These are phyloP conservation scores for Drosophila gaucha DNA, from an alignment of 2,888 invertebrate genomes.

Conservation along the genomic window DNA sequence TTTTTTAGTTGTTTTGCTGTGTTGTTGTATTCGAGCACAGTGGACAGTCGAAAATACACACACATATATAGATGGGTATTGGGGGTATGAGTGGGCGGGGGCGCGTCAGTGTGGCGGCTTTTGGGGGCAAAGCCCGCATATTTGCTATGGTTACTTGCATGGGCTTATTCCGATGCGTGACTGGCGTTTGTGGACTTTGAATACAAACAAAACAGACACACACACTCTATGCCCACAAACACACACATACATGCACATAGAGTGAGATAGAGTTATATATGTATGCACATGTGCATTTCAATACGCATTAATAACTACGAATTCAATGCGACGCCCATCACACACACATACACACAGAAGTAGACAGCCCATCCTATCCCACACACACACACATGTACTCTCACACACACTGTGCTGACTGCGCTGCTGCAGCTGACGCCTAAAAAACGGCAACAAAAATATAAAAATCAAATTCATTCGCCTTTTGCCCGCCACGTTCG, in stretches of 20 bases:
- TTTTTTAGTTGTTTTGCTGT: conserved; percentile 68
- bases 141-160: conserved; percentile 64
- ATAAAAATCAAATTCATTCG: conserved; percentile 75
- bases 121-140: conserved; percentile 51
- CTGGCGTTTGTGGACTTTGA: conserved; percentile 77
- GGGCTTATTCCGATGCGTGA: conserved; percentile 75
- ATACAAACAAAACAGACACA: conserved; percentile 65
- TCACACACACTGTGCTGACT: conserved; percentile 7
- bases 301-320: conserved; percentile 79
- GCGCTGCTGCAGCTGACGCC: conserved; percentile 69
- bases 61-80: not conserved
- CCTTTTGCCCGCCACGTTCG: conserved; percentile 60
- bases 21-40: conserved; percentile 48
- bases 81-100: not conserved
- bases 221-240: conserved; percentile 29
- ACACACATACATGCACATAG: conserved; percentile 21
- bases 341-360: conserved; percentile 20
- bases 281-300: conserved; percentile 63
- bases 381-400: conserved; percentile 17
- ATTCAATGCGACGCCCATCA: conserved; percentile 75
- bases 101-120: conserved; percentile 13
- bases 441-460: conserved; percentile 77
- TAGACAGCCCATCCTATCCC: conserved; percentile 26
- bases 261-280: conserved; percentile 26
- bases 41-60: conserved; percentile 38